Conservation (phyloP, 2,113 vertebrate species). For the Ahaetulla prasina region DNA sequence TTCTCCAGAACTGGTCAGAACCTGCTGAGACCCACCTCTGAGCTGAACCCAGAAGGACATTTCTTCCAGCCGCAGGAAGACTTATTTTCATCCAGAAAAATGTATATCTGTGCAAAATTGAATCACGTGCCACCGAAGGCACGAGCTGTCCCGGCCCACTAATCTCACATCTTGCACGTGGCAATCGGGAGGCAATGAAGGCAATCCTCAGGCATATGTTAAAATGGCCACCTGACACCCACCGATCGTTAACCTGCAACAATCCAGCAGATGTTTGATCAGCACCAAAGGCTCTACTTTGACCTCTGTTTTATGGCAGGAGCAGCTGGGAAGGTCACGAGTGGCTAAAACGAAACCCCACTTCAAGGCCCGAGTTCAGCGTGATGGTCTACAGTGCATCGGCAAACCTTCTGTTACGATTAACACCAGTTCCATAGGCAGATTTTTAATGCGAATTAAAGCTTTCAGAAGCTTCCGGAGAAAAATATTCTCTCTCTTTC, state of each 20-base stretch:
- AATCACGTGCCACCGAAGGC: too few species aligned
- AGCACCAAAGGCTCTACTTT: constrained; percentile 30
- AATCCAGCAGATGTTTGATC: constrained; percentile 61
- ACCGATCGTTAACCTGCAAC: constrained; percentile 43
- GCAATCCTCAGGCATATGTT: constrained; percentile 21
- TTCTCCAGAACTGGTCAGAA: too few species aligned
- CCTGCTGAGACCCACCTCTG: too few species aligned
- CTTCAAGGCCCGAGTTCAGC: constrained; percentile 35
- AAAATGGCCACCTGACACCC: constrained; percentile 31
- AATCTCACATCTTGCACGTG: too few species aligned
- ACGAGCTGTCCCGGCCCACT: too few species aligned
- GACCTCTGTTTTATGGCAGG: constrained; percentile 37
- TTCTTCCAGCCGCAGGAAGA: neutral
- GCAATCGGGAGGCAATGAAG: neutral
- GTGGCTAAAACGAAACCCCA: constrained; percentile 20
- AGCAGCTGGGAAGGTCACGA: constrained; percentile 42
- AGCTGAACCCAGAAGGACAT: too few species aligned
- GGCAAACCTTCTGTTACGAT: constrained; percentile 43
- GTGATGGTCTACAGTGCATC: constrained; percentile 4
- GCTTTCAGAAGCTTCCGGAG: neutral
- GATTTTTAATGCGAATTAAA: neutral
- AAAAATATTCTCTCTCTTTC: neutral
- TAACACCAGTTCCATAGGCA: constrained; percentile 10
- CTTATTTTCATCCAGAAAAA: neutral
- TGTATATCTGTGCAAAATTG: too few species aligned